A percentile compares a stretch with the other conserved stretches of the same genome.
These are phyloP conservation scores for Cichlasoma orientale DNA, from an alignment of 2,797 vertebrate species.

Conservation along the genomic window DNA sequence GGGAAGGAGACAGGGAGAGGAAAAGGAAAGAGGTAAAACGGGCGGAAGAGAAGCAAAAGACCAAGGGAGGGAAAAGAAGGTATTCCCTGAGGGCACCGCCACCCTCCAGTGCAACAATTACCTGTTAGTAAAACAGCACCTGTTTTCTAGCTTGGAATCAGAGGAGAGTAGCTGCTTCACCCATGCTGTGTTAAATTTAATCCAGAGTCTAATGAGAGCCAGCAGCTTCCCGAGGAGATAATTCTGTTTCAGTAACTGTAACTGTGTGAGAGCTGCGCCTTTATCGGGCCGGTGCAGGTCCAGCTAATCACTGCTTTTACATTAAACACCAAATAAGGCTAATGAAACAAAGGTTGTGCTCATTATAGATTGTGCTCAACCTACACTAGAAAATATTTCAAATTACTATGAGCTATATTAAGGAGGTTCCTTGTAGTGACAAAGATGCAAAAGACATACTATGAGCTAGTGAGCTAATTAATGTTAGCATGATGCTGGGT, in stretches of 20 bases:
- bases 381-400: background rate
- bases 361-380: background rate
- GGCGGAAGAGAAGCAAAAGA: background rate
- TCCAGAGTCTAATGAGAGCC: slow-evolving; percentile 10
- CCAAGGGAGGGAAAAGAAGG: background rate
- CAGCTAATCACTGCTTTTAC: accelerated
- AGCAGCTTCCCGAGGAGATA: background rate
- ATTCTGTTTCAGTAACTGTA: background rate
- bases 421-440: no score
- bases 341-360: background rate
- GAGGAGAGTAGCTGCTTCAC: slow-evolving; percentile 7
- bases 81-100: background rate
- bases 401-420: no score
- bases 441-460: background rate
- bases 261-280: background rate
- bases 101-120: background rate
- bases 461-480: background rate
- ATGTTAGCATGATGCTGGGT: background rate
- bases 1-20: background rate
- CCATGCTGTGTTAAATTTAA: background rate
- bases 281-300: background rate
- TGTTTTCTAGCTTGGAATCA: slow-evolving; percentile 2
- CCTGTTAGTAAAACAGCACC: slow-evolving; percentile 11
- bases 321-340: background rate
- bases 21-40: background rate